phyloP scores from a whole-genome alignment of 2,888 invertebrate genomes.

The Biston stratarius region DNA sequence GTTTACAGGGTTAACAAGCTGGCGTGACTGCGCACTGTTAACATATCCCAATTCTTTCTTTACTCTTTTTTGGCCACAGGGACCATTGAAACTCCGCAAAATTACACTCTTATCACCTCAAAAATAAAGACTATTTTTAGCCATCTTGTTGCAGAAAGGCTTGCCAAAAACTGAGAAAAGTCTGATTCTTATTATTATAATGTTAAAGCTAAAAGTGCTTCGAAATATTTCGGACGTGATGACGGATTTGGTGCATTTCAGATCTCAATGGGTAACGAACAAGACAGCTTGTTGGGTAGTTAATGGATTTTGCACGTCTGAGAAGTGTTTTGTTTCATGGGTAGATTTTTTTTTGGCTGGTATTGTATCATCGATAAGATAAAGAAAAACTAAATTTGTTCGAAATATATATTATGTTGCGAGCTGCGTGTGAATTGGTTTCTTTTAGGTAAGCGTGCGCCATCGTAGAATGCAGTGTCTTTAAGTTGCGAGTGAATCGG shows the following conservation, averaged over 20 bases:
- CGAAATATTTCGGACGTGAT: slow-evolving; percentile 46
- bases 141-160: not conserved
- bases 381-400: not conserved
- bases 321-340: slow-evolving; percentile 52
- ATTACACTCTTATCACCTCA: slow-evolving; percentile 1
- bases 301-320: slow-evolving; percentile 66
- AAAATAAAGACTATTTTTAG: slow-evolving; percentile 25
- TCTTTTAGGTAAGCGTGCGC: no score
- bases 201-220: slow-evolving; percentile 5
- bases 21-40: slow-evolving; percentile 83
- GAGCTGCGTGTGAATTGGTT: slow-evolving; percentile 27
- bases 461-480: no score
- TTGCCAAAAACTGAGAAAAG: not conserved
- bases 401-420: not conserved
- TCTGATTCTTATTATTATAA: slow-evolving; percentile 3
- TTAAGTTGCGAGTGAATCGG: no score
- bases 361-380: not conserved
- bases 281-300: slow-evolving; percentile 59
- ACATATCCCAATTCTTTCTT: slow-evolving; percentile 67
- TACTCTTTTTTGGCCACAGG: slow-evolving; percentile 52
- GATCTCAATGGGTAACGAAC: slow-evolving; percentile 48
- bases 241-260: slow-evolving; percentile 71
- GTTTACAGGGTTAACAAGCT: slow-evolving; percentile 73
- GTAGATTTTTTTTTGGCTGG: slow-evolving; percentile 4
- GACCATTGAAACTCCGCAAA: slow-evolving; percentile 4